A percentile compares a stretch with the other conserved stretches of the same genome.
These are phyloP conservation scores for Columba janthina DNA, from an alignment of 2,113 vertebrate genomes.

Conservation along the genomic window DNA sequence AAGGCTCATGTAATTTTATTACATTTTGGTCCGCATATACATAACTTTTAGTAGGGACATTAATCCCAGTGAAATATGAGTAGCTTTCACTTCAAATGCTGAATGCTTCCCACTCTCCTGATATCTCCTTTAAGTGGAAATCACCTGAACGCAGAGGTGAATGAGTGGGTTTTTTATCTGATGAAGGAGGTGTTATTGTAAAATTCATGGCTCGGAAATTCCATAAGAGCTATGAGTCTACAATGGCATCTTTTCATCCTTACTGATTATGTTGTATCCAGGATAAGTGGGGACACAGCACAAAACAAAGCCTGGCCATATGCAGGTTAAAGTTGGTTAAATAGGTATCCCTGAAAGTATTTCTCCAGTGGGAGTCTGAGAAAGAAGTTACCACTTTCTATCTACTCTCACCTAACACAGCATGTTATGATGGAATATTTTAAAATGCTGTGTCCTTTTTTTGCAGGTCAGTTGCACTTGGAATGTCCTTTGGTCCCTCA, in stretches of 20 bases:
- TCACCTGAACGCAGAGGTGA: neutral
- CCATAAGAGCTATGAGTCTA: neutral
- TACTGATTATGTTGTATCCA: no score
- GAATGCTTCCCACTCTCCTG: neutral
- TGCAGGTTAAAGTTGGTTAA: neutral
- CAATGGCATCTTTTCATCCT: neutral
- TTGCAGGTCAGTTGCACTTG: neutral
- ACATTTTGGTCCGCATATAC: neutral
- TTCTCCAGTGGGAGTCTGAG: neutral
- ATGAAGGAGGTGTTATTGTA: neutral
- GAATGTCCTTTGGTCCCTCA: neutral
- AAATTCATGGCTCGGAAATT: neutral
- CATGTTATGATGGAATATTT: neutral
- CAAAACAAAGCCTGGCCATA: neutral
- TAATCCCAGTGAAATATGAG: neutral
- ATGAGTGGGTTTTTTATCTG: neutral
- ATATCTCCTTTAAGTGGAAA: neutral
- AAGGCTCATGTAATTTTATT: neutral
- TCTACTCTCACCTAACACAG: neutral
- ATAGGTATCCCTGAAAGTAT: neutral
- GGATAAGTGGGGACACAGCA: neutral
- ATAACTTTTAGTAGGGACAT: neutral
- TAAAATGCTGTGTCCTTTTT: fast-evolving
- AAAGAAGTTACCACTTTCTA: neutral
- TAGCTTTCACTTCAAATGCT: neutral